These are phyloP conservation scores for Tachyglossus aculeatus DNA, from an alignment of 2,797 vertebrate genomes.

Conservation along the genomic window DNA sequence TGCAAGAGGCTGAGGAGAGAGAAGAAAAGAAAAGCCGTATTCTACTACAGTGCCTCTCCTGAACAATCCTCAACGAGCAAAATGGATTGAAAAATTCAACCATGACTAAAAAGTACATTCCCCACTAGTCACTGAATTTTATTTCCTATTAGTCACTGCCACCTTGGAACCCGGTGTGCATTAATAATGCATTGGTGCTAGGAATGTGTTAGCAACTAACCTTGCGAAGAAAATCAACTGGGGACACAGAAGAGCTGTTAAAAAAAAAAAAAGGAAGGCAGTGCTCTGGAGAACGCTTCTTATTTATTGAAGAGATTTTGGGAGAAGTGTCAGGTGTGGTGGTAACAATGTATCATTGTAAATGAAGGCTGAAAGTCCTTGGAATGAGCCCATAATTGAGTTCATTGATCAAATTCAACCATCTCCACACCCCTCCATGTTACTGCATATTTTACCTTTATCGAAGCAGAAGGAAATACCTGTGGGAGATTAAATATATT, in stretches of 20 bases:
- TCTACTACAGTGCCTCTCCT: conserved; percentile 68
- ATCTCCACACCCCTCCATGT: conserved; percentile 13
- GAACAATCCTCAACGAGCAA: conserved; percentile 85
- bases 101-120: conserved; percentile 99
- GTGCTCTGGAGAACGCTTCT: conserved; percentile 52
- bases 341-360: conserved; percentile 78
- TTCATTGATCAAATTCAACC: conserved; percentile 87
- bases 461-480: conserved; percentile 40
- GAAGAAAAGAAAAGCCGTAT: conserved; percentile 51
- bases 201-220: conserved; percentile 97
- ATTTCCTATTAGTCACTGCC: conserved; percentile 99
- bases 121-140: conserved; percentile 94
- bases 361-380: conserved; percentile 71
- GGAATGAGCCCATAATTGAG: conserved; percentile 85
- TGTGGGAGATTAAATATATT: conserved; percentile 7
- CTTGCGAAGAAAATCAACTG: conserved; percentile 89
- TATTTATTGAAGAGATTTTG: conserved; percentile 83
- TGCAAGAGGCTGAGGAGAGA: background rate
- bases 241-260: conserved; percentile 81
- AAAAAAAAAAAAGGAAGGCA: conserved; percentile 46
- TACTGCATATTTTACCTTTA: conserved; percentile 32
- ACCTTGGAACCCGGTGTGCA: conserved; percentile 92
- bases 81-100: conserved; percentile 93
- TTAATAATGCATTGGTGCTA: conserved; percentile 98
- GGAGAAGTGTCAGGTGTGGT: conserved; percentile 77